These are phyloP conservation scores for Charaxes varanes DNA, from an alignment of 1,140 invertebrate genomes.

Conservation along the genomic window DNA sequence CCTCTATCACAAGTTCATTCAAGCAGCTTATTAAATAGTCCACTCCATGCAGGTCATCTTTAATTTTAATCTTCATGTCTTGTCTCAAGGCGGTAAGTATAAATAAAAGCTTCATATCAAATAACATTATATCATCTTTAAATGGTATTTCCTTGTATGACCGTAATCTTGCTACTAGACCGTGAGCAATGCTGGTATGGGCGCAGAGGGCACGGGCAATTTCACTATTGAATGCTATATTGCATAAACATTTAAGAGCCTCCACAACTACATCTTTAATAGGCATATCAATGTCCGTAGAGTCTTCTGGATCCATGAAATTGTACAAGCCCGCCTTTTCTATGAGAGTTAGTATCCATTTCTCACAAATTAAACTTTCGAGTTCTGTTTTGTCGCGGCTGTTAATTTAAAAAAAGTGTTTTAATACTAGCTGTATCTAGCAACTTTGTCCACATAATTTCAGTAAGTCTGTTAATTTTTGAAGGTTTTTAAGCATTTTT, in stretches of 20 bases:
- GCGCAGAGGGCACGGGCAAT: conserved; percentile 81
- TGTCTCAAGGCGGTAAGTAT: conserved; percentile 88
- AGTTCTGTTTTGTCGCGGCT: conserved; percentile 86
- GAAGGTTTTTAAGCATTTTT: too few species aligned
- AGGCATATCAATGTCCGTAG: conserved; percentile 38
- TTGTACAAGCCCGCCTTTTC: conserved; percentile 77
- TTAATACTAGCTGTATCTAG: too few species aligned
- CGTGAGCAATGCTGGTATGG: conserved; percentile 82
- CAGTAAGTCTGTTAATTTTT: too few species aligned
- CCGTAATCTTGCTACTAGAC: conserved; percentile 83
- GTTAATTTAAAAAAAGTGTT: conserved; percentile 35
- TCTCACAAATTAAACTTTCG: conserved; percentile 80
- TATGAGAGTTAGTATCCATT: conserved; percentile 80
- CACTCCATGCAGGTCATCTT: conserved; percentile 86
- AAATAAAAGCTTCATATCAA: conserved; percentile 92
- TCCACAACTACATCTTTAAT: conserved; percentile 77
- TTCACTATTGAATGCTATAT: conserved; percentile 89
- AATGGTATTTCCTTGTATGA: conserved; percentile 76
- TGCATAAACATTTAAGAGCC: conserved; percentile 91
- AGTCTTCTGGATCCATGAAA: conserved; percentile 48
- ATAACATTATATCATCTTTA: conserved; percentile 86
- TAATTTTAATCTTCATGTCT: conserved; percentile 81
- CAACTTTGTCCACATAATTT: too few species aligned
- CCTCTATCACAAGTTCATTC: conserved; percentile 80
- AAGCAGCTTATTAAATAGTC: conserved; percentile 87